A percentile compares a stretch with the other conserved stretches of the same genome.
Conservation (phyloP, 2,797 vertebrate genomes). For the Propithecus deckenii region DNA sequence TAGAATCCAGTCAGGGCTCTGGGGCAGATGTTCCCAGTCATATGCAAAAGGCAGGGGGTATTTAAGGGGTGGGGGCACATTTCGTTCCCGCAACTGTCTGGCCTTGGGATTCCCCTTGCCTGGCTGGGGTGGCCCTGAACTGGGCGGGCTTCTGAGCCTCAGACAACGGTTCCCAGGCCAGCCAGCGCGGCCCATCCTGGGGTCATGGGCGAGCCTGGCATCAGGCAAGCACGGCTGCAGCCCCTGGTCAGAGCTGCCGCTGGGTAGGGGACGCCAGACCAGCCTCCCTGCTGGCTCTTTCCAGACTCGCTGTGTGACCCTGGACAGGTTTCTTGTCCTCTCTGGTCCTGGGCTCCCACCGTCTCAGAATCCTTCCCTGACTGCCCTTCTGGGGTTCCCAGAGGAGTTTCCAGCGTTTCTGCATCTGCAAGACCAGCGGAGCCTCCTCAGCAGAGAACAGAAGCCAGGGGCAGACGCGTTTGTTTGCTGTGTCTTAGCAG, state of each 20-base stretch:
- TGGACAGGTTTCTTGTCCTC: neutral
- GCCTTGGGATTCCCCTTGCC: neutral
- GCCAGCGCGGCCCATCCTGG: neutral
- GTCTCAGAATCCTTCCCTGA: neutral
- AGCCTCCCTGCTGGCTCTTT: too few relatives aligned
- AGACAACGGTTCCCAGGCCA: neutral
- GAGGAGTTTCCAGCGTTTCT: neutral
- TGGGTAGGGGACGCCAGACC: too few relatives aligned
- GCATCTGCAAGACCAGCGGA: neutral
- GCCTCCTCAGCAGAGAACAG: neutral
- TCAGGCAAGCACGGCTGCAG: neutral
- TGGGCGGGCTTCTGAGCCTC: neutral
- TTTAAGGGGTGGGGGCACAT: neutral
- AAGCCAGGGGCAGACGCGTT: neutral
- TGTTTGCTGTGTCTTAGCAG: neutral
- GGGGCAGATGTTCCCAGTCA: slow-evolving; percentile 1
- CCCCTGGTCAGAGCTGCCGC: neutral
- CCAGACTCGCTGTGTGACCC: neutral
- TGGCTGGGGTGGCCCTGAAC: neutral
- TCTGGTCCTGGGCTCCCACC: too few relatives aligned
- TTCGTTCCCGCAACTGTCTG: neutral
- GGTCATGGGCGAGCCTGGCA: neutral
- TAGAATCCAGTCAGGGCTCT: slow-evolving; percentile 3
- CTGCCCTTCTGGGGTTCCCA: neutral
- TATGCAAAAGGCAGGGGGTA: neutral